phyloP scores from a whole-genome alignment of 2,797 vertebrate genomes.

The Merluccius polli region DNA sequence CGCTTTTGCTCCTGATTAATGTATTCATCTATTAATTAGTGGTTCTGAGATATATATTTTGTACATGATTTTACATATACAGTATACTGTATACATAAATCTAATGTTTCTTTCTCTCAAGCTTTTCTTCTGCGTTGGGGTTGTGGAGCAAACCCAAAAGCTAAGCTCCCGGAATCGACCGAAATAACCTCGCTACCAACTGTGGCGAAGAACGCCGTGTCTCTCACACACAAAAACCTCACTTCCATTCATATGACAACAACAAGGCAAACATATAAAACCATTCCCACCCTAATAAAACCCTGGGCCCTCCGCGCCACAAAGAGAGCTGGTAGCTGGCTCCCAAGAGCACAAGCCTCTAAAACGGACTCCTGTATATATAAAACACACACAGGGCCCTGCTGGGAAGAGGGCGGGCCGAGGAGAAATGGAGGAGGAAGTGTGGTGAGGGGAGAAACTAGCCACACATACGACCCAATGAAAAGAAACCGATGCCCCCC shows the following conservation, averaged over 20 bases:
- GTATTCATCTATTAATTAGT: background rate
- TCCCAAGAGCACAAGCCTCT: constrained; percentile 47
- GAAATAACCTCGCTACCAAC: constrained; percentile 57
- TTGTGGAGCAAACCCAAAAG: constrained; percentile 50
- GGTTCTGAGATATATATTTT: background rate
- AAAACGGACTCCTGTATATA: constrained; percentile 54
- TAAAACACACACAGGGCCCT: constrained; percentile 28
- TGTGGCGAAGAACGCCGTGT: constrained; percentile 45
- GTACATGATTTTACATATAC: background rate
- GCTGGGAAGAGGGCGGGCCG: constrained; percentile 43
- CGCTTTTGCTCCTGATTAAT: constrained; percentile 38
- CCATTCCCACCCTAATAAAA: constrained; percentile 68
- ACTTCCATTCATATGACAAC: constrained; percentile 60
- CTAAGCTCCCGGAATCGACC: constrained; percentile 53
- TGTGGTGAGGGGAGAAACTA: constrained; percentile 36
- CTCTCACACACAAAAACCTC: constrained; percentile 46
- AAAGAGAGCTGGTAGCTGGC: constrained; percentile 55
- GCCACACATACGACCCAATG: background rate
- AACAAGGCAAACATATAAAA: constrained; percentile 70
- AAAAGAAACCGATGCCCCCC: constrained; percentile 27
- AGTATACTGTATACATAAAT: constrained; percentile 1
- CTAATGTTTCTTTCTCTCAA: constrained; percentile 29
- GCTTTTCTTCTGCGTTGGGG: constrained; percentile 27
- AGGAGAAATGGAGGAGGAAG: constrained; percentile 38
- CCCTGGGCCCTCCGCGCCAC: constrained; percentile 47